Percentiles rank a stretch among this genome's conserved stretches.
phyloP scores from a whole-genome alignment of 1,140 invertebrate genomes.

The Drusus annulatus region DNA sequence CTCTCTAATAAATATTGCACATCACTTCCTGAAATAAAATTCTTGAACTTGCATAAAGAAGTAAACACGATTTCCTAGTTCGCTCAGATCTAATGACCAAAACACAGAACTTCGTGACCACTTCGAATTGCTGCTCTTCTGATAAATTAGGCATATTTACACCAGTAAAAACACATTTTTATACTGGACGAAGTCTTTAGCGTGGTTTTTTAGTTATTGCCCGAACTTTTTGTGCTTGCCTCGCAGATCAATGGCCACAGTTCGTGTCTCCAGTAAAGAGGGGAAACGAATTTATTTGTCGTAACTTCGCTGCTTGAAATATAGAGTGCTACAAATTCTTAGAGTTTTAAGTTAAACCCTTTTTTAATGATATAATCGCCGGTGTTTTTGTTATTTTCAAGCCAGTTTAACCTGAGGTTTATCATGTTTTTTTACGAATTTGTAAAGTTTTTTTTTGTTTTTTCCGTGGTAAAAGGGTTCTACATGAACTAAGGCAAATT shows the following conservation, averaged over 20 bases:
- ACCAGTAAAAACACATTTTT: background rate
- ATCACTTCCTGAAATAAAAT: too few relatives aligned
- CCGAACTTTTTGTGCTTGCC: background rate
- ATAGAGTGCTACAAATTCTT: background rate
- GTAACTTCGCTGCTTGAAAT: background rate
- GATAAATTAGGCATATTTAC: background rate
- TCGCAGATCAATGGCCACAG: conserved; percentile 16
- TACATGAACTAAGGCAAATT: too few relatives aligned
- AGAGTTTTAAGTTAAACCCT: background rate
- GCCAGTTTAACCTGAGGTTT: too few relatives aligned
- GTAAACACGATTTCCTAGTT: too few relatives aligned
- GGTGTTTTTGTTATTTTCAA: too few relatives aligned
- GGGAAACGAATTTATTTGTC: conserved; percentile 19
- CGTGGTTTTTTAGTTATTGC: background rate
- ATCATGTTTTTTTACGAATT: too few relatives aligned
- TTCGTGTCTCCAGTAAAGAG: conserved; percentile 27
- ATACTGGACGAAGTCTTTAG: background rate
- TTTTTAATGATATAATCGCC: too few relatives aligned
- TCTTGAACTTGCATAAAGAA: too few relatives aligned
- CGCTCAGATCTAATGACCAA: background rate
- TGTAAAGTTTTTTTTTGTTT: too few relatives aligned
- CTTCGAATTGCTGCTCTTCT: background rate
- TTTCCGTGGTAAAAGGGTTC: too few relatives aligned
- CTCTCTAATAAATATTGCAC: too few relatives aligned
- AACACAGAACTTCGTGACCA: background rate